These are phyloP conservation scores for Lemur catta DNA, from an alignment of 2,797 vertebrate genomes.

Conservation along the genomic window DNA sequence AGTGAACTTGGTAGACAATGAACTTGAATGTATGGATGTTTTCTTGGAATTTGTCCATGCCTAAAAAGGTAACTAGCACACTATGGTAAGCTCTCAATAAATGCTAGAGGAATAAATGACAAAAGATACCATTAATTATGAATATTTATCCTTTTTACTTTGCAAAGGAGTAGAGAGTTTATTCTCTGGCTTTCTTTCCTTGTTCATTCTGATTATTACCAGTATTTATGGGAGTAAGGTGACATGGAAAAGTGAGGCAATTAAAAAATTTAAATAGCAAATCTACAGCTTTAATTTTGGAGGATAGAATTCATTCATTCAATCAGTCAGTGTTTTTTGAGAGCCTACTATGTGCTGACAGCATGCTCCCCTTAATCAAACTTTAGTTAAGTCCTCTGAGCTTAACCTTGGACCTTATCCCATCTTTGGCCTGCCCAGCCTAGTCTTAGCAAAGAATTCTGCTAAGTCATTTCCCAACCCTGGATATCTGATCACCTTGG, in stretches of 20 bases:
- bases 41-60: not conserved
- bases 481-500: not conserved
- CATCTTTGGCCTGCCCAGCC: not conserved
- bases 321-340: not conserved
- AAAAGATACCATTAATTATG: not conserved
- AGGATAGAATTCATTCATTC: not conserved
- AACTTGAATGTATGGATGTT: not conserved
- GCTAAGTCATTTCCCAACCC: not conserved
- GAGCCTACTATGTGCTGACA: not conserved
- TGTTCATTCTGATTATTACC: not conserved
- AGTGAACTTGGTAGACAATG: conserved; percentile 34
- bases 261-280: not conserved
- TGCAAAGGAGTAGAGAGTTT: not conserved
- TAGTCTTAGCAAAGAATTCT: not conserved
- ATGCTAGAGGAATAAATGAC: not conserved
- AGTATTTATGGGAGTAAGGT: not conserved
- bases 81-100: not conserved
- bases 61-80: not conserved
- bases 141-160: not conserved
- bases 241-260: not conserved
- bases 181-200: not conserved
- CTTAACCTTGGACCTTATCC: not conserved
- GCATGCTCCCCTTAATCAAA: not conserved
- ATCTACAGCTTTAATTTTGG: not conserved
- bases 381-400: not conserved